Conservation (phyloP, 2,113 vertebrate species). For the Oreochromis spilurus region DNA sequence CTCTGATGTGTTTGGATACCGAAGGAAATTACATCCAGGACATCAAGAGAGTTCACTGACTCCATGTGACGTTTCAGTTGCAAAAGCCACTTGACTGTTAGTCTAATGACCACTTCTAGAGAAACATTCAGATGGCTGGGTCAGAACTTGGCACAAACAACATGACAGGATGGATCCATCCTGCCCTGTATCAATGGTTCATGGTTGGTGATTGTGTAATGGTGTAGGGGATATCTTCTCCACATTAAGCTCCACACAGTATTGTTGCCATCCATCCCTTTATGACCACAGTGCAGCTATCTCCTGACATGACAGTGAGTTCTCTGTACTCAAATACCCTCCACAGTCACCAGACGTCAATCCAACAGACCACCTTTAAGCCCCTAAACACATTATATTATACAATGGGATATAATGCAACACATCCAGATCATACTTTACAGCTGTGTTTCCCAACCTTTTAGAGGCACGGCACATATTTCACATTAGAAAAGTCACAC, state of each 20-base stretch:
- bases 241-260: background rate
- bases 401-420: background rate
- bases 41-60: background rate
- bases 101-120: background rate
- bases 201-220: background rate
- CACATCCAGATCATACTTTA: background rate
- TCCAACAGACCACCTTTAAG: background rate
- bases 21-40: constrained; percentile 1
- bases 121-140: background rate
- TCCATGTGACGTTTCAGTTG: background rate
- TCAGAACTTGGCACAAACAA: background rate
- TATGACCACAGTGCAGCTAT: background rate
- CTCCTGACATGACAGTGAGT: background rate
- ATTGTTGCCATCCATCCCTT: background rate
- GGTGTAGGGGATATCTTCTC: rapidly evolving
- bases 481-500: background rate
- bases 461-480: background rate
- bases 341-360: background rate
- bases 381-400: background rate
- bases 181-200: rapidly evolving
- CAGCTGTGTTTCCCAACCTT: rapidly evolving
- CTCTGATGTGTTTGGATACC: background rate
- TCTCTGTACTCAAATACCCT: background rate
- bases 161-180: background rate
- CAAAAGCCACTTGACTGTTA: background rate